Evolutionary conservation across 2,888 invertebrate genomes (phyloP), one percentile per base, ranked within the genome.

Genomic region (Meiosimyza decipiens): DNA sequence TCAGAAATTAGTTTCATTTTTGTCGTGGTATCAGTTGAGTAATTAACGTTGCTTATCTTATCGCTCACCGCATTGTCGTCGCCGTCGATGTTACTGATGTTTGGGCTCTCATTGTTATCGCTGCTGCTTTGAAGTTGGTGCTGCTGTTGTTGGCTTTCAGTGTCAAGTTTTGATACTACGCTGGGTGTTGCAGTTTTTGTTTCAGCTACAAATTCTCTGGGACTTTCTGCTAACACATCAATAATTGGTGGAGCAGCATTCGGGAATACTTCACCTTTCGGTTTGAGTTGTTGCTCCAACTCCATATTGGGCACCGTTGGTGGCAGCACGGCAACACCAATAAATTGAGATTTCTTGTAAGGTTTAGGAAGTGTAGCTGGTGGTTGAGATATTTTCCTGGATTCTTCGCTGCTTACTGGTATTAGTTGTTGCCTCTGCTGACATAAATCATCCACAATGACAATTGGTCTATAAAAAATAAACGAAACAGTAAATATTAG

Each of bases 381-480:
- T 13, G 28, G 33, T 22, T 15, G 11, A 22, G 13, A 22, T 52
- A 50, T 50, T 28, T 33, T n/a, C 5, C 40, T 28, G 18, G 18
- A 22, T 16, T 40, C 47, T 55, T 69, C 67, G 9, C 60, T 59
- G 6, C 22, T 16, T 28, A 62, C 60, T 57, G 71, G 51, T 55
- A 55, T n/a, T 33, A 40, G n/a, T 40, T 71, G 52, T 66, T 77
- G 76, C 64, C 79, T 78, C 22, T 80, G 76, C 71, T 80, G 80
- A 71, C 80, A 80, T 74, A 82, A 79, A 78, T 86, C 86, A 79
- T 86, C 85, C 68, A 84, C 82, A 75, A 84, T 81, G 71, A 82
- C 85, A 78, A 85, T 82, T 33, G 85, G 84, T 73, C 85, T 85
- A 40, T 6, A 40, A 47, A 9, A n/a, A 40, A 40, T 49, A 72